Evolutionary conservation across 2,888 invertebrate genomes (phyloP), one percentile per base, ranked within the genome.

Genomic region (Chydorus sphaericus): DNA sequence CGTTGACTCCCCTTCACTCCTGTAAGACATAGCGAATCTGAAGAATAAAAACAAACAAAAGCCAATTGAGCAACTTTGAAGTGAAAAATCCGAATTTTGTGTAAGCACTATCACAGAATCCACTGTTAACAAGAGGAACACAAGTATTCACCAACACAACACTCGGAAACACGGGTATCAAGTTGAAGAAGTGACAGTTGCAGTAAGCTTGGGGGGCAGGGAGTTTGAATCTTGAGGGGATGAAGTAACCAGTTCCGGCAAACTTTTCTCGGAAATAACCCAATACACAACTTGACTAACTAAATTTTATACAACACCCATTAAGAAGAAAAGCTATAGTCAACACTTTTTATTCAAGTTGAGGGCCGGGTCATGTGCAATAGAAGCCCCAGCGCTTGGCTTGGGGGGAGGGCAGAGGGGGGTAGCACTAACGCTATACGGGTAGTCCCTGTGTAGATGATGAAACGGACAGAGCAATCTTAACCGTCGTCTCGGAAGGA

Each of bases 1-100:
- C 16, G 52, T 52, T n/a, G 55, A 55, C 48, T 55, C 55, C 31
- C 55, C 55, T 49, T 55, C 55, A 48, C 55, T 55, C 39, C 48
- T 48, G 37, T 48, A 55, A 23, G 28, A 30, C 26, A 48, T 31
- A 23, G 33, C 33, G 18, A 31, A 55, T 33, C 48, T 48, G 29
- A 2, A 36, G 36, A 31, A 31, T 14, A 30, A 11, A 50, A 29
- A 14, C 28, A 14, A 28, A 20, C 29, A 20, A 31, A 28, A 23
- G 50, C 30, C 29, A 50, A 11, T 7, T 30, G 20, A 28, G 14
- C 14, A n/a, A 33, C 20, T n/a, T n/a, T 39, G 8, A n/a, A n/a
- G 7, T 39, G 10, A 48, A 20, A 8, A 44, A 14, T 30, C 30
- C 30, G 30, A 28, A 50, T n/a, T 28, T 26, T 14, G 16, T 29